phyloP scores from a whole-genome alignment of 2,888 invertebrate species.

The Erebia palarica region DNA sequence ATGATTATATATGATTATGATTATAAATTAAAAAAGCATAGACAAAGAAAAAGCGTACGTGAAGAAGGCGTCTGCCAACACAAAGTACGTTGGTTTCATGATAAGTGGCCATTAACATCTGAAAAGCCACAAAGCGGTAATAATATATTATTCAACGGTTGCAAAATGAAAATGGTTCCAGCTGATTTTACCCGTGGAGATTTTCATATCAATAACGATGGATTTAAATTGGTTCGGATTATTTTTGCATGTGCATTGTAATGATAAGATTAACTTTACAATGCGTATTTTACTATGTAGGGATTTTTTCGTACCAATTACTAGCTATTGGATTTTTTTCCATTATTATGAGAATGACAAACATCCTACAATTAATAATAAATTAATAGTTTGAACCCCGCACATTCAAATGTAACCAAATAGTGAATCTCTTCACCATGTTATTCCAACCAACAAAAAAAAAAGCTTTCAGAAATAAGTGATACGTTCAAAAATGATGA shows the following conservation, averaged over 20 bases:
- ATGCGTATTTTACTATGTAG: constrained; percentile 20
- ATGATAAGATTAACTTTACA: constrained; percentile 31
- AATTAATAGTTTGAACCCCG: too few species aligned
- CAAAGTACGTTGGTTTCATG: constrained; percentile 39
- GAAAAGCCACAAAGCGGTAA: constrained; percentile 46
- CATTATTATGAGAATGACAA: not conserved
- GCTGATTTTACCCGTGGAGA: constrained; percentile 48
- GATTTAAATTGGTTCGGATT: constrained; percentile 40
- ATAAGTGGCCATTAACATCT: constrained; percentile 47
- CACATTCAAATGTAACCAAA: too few species aligned
- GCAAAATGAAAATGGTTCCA: constrained; percentile 49
- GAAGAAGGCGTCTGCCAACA: constrained; percentile 9
- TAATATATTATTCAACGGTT: constrained; percentile 50
- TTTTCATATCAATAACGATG: constrained; percentile 44
- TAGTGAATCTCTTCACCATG: too few species aligned
- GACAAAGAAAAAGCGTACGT: not conserved
- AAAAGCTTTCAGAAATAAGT: too few species aligned
- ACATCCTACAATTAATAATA: too few species aligned
- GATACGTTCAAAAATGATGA: too few species aligned
- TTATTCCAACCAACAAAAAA: too few species aligned
- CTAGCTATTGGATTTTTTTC: not conserved
- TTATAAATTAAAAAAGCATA: not conserved
- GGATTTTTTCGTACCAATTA: not conserved
- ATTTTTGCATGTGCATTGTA: constrained; percentile 35
- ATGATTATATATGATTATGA: too few species aligned